Evolutionary conservation across 2,113 vertebrate species (phyloP).

Genomic region (Varanus komodoensis): DNA sequence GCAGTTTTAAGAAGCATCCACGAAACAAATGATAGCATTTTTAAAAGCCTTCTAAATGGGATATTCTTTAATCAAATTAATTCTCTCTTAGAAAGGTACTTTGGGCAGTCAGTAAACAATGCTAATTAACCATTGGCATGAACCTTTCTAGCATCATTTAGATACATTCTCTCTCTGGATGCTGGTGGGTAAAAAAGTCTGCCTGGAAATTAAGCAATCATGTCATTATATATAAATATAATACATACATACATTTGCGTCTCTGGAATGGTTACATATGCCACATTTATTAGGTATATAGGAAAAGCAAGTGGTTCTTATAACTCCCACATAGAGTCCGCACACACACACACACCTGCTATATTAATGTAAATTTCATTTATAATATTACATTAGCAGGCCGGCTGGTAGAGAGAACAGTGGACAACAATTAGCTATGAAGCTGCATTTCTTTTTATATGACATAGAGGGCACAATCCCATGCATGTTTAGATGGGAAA

Average conservation of each 20-base stretch:
- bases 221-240: neutral
- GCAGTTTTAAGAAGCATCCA: neutral
- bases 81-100: slow-evolving; percentile 41
- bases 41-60: slow-evolving; percentile 1
- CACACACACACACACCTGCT: neutral
- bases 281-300: neutral
- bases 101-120: slow-evolving; percentile 55
- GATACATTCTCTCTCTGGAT: neutral
- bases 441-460: neutral
- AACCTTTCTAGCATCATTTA: slow-evolving; percentile 11
- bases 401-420: too few relatives aligned
- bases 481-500: too few relatives aligned
- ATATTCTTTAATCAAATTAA: slow-evolving; percentile 22
- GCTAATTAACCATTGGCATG: slow-evolving; percentile 60
- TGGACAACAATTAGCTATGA: neutral
- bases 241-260: too few relatives aligned
- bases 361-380: slow-evolving; percentile 1
- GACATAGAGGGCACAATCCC: neutral
- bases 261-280: slow-evolving; percentile 1
- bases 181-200: neutral
- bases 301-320: neutral
- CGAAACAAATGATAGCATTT: neutral
- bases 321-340: neutral
- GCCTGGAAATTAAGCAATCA: slow-evolving; percentile 15
- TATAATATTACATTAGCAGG: neutral